Conservation (phyloP, 2,797 vertebrate species). For the Lithobates pipiens region DNA sequence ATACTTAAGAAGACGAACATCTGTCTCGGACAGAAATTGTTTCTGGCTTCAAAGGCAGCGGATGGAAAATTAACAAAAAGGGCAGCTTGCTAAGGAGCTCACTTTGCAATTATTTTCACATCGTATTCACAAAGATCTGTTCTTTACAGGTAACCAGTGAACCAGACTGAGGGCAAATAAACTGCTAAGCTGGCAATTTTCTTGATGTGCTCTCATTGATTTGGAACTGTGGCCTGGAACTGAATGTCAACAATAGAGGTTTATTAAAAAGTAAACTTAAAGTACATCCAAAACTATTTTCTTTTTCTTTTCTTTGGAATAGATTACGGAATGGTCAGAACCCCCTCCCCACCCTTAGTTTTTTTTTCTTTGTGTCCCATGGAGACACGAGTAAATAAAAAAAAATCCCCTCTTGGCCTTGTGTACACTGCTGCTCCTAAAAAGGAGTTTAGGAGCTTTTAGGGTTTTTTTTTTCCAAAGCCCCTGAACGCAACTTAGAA, state of each 20-base stretch:
- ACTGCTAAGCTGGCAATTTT: conserved; percentile 16
- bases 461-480: too few species aligned
- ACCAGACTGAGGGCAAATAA: conserved; percentile 26
- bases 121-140: conserved; percentile 23
- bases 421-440: too few species aligned
- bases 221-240: not conserved
- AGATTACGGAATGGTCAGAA: not conserved
- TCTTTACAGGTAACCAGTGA: conserved; percentile 35
- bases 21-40: conserved; percentile 71
- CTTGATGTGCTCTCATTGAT: conserved; percentile 8
- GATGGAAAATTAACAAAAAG: conserved; percentile 53
- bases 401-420: too few species aligned
- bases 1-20: conserved; percentile 71
- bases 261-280: not conserved
- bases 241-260: not conserved
- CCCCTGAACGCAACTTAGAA: too few species aligned
- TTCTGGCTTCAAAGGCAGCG: conserved; percentile 55
- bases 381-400: too few species aligned
- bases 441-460: too few species aligned
- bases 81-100: conserved; percentile 47
- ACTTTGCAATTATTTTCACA: conserved; percentile 45
- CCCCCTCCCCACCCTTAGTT: too few species aligned
- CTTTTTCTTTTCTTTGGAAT: not conserved
- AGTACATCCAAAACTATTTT: not conserved
- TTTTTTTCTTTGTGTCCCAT: too few species aligned